Percentiles rank a stretch among this genome's conserved stretches.
Evolutionary conservation across 2,113 vertebrate genomes (phyloP).

Genomic region (Mesoclemmys tuberculata): DNA sequence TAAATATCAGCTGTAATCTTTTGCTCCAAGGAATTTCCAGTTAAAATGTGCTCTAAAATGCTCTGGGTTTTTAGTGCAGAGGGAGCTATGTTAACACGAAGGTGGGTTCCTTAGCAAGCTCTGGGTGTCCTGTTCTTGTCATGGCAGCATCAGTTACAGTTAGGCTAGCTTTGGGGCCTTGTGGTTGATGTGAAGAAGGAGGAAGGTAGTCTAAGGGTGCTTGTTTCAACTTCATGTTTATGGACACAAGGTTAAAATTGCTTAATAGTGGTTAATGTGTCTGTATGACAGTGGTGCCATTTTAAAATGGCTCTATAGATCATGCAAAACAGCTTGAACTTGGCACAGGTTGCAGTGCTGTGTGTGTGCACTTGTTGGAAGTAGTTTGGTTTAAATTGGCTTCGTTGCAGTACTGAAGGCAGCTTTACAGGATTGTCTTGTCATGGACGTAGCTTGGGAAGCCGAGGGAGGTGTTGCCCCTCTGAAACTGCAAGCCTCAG

Average conservation of each 20-base stretch:
- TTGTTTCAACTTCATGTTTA: no score
- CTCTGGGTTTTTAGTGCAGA: neutral
- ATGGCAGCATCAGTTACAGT: rapidly evolving
- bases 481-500: no score
- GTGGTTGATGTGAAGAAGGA: rapidly evolving
- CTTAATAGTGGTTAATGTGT: rapidly evolving
- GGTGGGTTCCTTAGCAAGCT: neutral
- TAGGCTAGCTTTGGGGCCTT: neutral
- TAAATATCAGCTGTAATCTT: neutral
- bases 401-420: neutral
- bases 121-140: neutral
- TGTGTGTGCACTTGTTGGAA: rapidly evolving
- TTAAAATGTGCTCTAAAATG: neutral
- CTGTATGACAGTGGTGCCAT: rapidly evolving
- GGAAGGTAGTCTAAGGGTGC: rapidly evolving
- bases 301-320: neutral
- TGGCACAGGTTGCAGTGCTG: neutral
- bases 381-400: rapidly evolving
- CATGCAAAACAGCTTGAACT: neutral
- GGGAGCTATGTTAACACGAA: neutral
- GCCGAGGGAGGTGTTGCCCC: no score
- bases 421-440: neutral
- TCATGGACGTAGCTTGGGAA: no score
- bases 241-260: neutral
- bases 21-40: neutral